Evolutionary conservation across 2,888 invertebrate genomes (phyloP), one percentile per base, ranked within the genome.

Genomic region (Diarsia rubi): DNA sequence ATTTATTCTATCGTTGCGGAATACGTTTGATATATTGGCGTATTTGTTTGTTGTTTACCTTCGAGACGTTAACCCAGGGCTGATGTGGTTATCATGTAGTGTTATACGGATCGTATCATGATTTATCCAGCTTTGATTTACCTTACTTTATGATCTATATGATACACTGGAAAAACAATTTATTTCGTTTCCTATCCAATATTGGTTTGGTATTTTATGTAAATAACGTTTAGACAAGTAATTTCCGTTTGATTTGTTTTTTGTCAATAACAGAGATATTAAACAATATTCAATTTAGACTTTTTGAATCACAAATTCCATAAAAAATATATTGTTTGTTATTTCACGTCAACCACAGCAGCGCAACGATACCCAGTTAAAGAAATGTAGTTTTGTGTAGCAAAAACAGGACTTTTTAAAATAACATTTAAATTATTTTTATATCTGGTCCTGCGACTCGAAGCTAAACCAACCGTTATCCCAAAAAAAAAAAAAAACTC

Each of bases 21-120:
- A 81, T 66, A 63, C 11, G 42, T 44, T 57, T 81, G 75, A 84
- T 69, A 73, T 64, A 83, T 81, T 66, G 54, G 21, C 27, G 57
- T 78, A 63, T 81, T 74, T 83, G 81, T 79, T 37, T 37, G 37
- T 37, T 37, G 37, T 37, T 82, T 82, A 79, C 71, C 69, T 82
- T 69, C 6, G 45, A 67, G 74, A 60, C 27, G 45, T 67, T 67
- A 72, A 76, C 52, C 64, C 24, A 27, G 21, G 52, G 1, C 47
- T 69, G 66, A 84, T 74, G 65, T 16, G 44, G 49, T 62, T 76
- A 79, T 82, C 64, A 82, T 75, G 62, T 57, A 21, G 57, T 57
- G 69, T 75, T 57, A 84, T 75, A 64, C 12, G 63, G 45, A 63
- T 49, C 49, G 44, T 74, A 73, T 73, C 42, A 72, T 74, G 72